Conservation (phyloP, 2,888 invertebrate genomes). For the Hemithea aestivaria region DNA sequence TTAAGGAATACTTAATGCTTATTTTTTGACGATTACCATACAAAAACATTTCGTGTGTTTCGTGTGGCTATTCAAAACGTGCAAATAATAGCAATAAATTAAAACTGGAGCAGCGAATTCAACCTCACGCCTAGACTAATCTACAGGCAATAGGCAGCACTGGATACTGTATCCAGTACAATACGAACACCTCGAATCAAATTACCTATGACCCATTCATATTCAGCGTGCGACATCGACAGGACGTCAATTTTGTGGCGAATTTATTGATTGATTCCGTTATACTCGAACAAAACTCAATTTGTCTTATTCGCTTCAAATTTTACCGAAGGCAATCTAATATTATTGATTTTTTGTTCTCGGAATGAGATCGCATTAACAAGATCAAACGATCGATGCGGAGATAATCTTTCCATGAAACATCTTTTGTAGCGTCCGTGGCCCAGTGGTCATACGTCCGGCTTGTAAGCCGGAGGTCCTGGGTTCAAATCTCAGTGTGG, state of each 20-base stretch:
- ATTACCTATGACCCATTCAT: slow-evolving; percentile 22
- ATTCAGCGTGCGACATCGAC: slow-evolving; percentile 16
- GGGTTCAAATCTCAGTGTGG: too few species aligned
- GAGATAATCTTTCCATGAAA: too few species aligned
- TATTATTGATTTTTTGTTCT: slow-evolving; percentile 5
- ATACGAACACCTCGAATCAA: slow-evolving; percentile 20
- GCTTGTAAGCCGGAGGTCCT: too few species aligned
- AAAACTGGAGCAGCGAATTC: too few species aligned
- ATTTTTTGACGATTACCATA: too few species aligned
- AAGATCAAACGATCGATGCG: neutral
- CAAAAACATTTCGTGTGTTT: too few species aligned
- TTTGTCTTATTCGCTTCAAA: slow-evolving; percentile 33
- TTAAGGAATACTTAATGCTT: too few species aligned
- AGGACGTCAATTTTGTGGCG: slow-evolving; percentile 15
- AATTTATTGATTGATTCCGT: slow-evolving; percentile 37
- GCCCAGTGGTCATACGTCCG: too few species aligned
- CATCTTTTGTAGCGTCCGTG: too few species aligned
- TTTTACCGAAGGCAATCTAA: slow-evolving; percentile 20
- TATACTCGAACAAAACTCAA: slow-evolving; percentile 36
- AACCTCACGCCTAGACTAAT: too few species aligned
- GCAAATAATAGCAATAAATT: too few species aligned
- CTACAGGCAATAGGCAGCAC: slow-evolving; percentile 5
- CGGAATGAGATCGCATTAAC: neutral
- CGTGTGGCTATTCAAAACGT: too few species aligned
- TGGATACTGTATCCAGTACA: slow-evolving; percentile 9